A percentile compares a stretch with the other conserved stretches of the same genome.
These are phyloP conservation scores for Urocolius indicus DNA, from an alignment of 2,113 vertebrate genomes.

Conservation along the genomic window DNA sequence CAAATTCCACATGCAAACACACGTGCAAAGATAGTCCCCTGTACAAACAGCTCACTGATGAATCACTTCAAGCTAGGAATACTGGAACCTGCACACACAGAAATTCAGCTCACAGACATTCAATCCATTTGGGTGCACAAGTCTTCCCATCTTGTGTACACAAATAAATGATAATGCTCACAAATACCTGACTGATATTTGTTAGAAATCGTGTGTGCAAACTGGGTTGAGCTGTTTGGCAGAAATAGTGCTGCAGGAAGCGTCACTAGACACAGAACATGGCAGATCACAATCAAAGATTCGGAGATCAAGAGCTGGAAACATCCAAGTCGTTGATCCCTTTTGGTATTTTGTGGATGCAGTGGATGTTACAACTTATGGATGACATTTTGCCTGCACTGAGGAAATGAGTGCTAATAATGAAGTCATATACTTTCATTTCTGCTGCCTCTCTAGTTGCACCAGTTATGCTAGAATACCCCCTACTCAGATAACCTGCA, in stretches of 20 bases:
- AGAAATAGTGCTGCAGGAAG: background rate
- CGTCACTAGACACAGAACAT: background rate
- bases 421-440: background rate
- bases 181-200: background rate
- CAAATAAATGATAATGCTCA: background rate
- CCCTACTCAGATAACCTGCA: background rate
- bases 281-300: background rate
- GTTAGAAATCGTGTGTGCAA: background rate
- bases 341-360: background rate
- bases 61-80: background rate
- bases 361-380: background rate
- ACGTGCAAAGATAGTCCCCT: background rate
- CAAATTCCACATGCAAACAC: background rate
- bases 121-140: background rate
- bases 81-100: background rate
- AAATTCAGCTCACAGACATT: background rate
- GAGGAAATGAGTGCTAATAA: background rate
- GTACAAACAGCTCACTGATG: background rate
- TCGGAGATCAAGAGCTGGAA: background rate
- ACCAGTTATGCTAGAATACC: background rate
- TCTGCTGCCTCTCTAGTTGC: background rate
- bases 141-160: background rate
- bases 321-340: background rate
- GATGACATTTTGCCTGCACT: background rate
- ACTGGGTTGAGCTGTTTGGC: background rate